phyloP scores from a whole-genome alignment of 2,113 vertebrate species.

The Lucifuga dentata region DNA sequence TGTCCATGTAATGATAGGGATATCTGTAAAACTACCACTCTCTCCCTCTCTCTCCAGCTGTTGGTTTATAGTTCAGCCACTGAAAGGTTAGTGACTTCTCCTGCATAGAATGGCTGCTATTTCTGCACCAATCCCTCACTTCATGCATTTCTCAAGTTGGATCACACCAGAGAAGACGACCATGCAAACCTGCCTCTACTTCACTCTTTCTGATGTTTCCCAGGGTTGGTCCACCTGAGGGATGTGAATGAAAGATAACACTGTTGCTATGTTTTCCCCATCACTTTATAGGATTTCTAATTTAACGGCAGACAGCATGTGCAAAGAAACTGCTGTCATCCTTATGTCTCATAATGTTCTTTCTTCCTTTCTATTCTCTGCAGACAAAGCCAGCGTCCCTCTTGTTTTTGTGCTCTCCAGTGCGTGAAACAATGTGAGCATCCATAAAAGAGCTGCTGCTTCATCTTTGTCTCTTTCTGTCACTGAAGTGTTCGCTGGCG shows the following conservation, averaged over 20 bases:
- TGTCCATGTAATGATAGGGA: conserved; percentile 67
- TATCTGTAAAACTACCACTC: conserved; percentile 41
- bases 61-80: conserved; percentile 7
- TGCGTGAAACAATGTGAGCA: not conserved
- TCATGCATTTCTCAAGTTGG: conserved; percentile 8
- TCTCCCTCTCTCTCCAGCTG: conserved; percentile 31
- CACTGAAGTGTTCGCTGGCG: conserved; percentile 34
- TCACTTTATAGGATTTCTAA: conserved; percentile 50
- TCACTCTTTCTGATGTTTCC: not conserved
- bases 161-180: not conserved
- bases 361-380: not conserved
- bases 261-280: conserved; percentile 19
- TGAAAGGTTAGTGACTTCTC: conserved; percentile 27
- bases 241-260: conserved; percentile 24
- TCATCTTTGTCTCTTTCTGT: conserved; percentile 30
- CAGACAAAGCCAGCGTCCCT: not conserved
- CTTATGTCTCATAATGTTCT: not conserved
- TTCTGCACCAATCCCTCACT: conserved; percentile 3
- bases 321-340: conserved; percentile 43
- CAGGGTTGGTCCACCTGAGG: conserved; percentile 19
- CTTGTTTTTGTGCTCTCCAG: conserved; percentile 15
- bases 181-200: not conserved
- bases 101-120: conserved; percentile 21
- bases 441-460: conserved; percentile 29
- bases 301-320: conserved; percentile 10